Conservation (phyloP, 2,888 invertebrate species). For the Epinotia nisella region DNA sequence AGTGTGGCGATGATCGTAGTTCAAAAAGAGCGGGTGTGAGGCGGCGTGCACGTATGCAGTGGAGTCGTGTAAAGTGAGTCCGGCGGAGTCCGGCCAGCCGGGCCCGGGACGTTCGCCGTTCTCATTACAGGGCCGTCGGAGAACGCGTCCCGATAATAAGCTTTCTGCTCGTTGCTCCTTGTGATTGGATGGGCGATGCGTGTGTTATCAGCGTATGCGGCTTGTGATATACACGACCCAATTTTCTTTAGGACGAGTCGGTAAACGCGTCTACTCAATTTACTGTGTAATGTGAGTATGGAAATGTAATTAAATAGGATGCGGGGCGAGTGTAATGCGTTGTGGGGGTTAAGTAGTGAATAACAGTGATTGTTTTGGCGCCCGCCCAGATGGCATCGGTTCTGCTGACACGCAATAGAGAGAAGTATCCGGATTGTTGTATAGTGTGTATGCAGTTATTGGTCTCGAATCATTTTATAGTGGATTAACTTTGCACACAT, state of each 20-base stretch:
- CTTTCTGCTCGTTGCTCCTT: conserved; percentile 77
- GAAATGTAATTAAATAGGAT: conserved; percentile 51
- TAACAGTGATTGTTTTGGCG: conserved; percentile 83
- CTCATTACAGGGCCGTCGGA: conserved; percentile 73
- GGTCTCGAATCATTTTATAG: conserved; percentile 6
- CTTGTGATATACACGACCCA: conserved; percentile 73
- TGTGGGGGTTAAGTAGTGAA: conserved; percentile 72
- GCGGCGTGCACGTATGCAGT: conserved; percentile 61
- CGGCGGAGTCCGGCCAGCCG: conserved; percentile 48
- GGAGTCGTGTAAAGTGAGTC: conserved; percentile 50
- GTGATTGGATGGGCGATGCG: conserved; percentile 81
- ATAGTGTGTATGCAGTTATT: conserved; percentile 10
- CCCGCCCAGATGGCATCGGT: conserved; percentile 77
- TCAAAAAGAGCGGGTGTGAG: conserved; percentile 75
- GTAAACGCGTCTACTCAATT: conserved; percentile 53
- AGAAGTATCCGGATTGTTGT: conserved; percentile 47
- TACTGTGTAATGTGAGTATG: conserved; percentile 46
- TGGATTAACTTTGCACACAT: neutral
- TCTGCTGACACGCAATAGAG: conserved; percentile 70
- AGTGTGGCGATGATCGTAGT: conserved; percentile 83
- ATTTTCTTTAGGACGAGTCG: conserved; percentile 73
- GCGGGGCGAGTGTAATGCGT: conserved; percentile 37
- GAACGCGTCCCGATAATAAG: conserved; percentile 77
- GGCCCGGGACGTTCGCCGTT: conserved; percentile 53
- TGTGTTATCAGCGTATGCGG: conserved; percentile 77